Evolutionary conservation across 2,888 invertebrate species (phyloP), one percentile per base, ranked within the genome.

Genomic region (Acholoe squamosa): DNA sequence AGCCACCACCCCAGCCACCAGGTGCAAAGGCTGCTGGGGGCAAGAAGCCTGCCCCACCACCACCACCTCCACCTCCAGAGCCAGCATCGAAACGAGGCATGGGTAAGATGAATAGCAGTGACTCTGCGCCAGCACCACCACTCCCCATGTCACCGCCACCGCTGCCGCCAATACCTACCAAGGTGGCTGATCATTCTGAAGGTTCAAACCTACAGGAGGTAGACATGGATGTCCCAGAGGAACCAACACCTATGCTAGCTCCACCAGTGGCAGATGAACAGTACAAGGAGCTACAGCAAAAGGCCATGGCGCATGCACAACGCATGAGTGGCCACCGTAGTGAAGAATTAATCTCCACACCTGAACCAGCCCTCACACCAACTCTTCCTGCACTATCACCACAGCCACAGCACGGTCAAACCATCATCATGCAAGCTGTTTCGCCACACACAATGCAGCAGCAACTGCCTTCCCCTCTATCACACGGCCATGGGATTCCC

Each of bases 231-330:
- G 25, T 52, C 7, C 51, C 12, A 31, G 76, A 71, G 28, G 77
- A 76, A 22, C 76, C 71, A 14, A 92, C 92, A 34, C 93, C 93
- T 33, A 93, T 93, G 91, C 92, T 93, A 51, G 94, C 95, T 89
- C 95, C 95, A 25, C 95, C 95, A 19, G 95, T 95, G 91, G 95
- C 95, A 91, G 94, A 93, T 54, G 95, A 95, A 89, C 94, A 94
- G 91, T 95, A 95, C 91, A 93, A 94, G 89, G 93, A 93, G 61
- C 92, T 95, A 31, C 94, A 94, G 97, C 90, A 98, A 96, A 92
- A 98, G 96, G 95, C 98, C 97, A 94, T 98, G 96, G 93, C 98
- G 97, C 95, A 98, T 96, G 93, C 98, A 97, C 93, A 98, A 96
- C 95, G 98, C 97, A 92, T 98, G 96, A 43, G 43, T 43, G 43